Evolutionary conservation across 2,797 vertebrate species (phyloP).

Genomic region (Heteromormyrus szaboi): DNA sequence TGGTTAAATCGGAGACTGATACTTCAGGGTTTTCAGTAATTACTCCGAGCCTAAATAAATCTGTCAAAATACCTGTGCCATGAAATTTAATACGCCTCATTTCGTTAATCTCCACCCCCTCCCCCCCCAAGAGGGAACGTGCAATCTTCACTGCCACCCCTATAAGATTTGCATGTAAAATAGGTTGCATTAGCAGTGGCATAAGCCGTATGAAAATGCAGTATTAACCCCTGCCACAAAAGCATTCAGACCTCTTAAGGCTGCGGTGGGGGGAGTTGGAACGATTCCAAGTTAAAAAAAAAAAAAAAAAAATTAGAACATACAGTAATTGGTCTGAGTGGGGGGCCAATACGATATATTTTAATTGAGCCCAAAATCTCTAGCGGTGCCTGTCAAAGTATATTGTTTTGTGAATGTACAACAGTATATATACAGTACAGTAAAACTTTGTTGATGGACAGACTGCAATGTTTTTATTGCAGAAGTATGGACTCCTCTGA

Average conservation of each 20-base stretch:
- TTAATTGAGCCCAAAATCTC: not conserved
- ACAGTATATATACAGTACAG: not conserved
- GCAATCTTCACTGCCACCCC: not conserved
- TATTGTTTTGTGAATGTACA: not conserved
- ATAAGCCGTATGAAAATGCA: not conserved
- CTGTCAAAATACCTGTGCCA: not conserved
- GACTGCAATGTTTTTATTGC: not conserved
- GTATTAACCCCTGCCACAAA: not conserved
- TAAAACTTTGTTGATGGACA: not conserved
- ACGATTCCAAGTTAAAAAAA: not conserved
- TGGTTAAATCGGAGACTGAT: not conserved
- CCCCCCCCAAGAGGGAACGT: not conserved
- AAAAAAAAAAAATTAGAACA: not conserved
- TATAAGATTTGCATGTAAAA: not conserved
- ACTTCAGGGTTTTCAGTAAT: conserved; percentile 3
- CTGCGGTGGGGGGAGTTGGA: not conserved
- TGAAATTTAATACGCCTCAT: not conserved
- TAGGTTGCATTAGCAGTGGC: not conserved
- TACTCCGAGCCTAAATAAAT: not conserved
- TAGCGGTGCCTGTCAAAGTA: not conserved
- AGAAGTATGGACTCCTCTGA: not conserved
- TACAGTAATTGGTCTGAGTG: not conserved
- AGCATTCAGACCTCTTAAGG: not conserved
- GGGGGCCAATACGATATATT: not conserved
- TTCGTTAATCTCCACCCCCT: not conserved